Conservation (phyloP, 1,140 invertebrate species). For the Lordiphosa mommai region DNA sequence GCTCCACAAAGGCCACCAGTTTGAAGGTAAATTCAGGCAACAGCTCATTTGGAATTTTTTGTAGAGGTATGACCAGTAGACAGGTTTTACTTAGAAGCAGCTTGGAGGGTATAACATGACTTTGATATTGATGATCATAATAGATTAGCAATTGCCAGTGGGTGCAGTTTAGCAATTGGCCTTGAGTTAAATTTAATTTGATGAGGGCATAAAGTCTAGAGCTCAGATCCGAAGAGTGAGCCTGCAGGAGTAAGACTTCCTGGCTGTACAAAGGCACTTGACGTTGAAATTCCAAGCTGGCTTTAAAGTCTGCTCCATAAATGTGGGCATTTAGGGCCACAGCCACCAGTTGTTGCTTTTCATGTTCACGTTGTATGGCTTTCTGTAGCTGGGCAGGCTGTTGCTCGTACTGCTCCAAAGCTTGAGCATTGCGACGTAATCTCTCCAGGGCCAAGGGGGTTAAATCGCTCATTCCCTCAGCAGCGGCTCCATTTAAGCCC, state of each 20-base stretch:
- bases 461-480: conserved; percentile 19
- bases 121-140: conserved; percentile 16
- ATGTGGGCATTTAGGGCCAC: conserved; percentile 23
- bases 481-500: background rate
- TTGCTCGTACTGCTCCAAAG: conserved; percentile 29
- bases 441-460: conserved; percentile 21
- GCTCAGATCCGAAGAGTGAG: background rate
- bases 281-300: conserved; percentile 24
- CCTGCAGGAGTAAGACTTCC: conserved; percentile 17
- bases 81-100: conserved; percentile 32
- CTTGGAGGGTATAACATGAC: conserved; percentile 32
- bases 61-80: conserved; percentile 30
- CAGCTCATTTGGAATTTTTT: conserved; percentile 11
- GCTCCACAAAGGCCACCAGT: conserved; percentile 38
- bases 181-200: conserved; percentile 10
- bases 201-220: conserved; percentile 31
- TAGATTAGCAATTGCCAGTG: conserved; percentile 45
- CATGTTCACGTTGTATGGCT: conserved; percentile 40
- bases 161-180: conserved; percentile 5
- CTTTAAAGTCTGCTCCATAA: conserved; percentile 1
- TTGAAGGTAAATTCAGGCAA: conserved; percentile 37
- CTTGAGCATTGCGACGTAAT: conserved; percentile 27
- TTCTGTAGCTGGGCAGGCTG: conserved; percentile 28
- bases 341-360: conserved; percentile 57
- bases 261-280: conserved; percentile 24